Conservation (phyloP, 2,888 invertebrate genomes). For the Drosophila meridiana region DNA sequence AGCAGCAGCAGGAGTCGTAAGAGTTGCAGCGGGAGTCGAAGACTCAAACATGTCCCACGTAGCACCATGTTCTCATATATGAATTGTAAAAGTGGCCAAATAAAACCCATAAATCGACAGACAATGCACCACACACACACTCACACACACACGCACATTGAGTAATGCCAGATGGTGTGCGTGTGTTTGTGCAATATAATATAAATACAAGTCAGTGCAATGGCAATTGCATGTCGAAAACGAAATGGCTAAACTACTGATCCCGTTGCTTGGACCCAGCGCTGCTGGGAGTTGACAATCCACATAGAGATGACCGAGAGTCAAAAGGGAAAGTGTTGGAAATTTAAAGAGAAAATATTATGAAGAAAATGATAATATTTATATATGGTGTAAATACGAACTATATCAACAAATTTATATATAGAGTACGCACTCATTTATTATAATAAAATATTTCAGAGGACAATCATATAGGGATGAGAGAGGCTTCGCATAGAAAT, state of each 20-base stretch:
- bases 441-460: too few relatives aligned
- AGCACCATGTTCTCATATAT: slow-evolving; percentile 30
- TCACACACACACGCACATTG: slow-evolving; percentile 13
- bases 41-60: slow-evolving; percentile 36
- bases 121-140: slow-evolving; percentile 61
- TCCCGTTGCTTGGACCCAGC: slow-evolving; percentile 4
- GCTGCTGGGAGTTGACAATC: background rate
- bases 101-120: slow-evolving; percentile 77
- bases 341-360: background rate
- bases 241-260: slow-evolving; percentile 55
- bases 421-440: background rate
- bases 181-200: slow-evolving; percentile 31
- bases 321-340: background rate
- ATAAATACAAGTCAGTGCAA: slow-evolving; percentile 63
- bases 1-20: background rate
- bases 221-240: slow-evolving; percentile 56
- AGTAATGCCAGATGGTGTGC: slow-evolving; percentile 22
- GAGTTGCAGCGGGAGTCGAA: background rate
- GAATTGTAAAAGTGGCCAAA: slow-evolving; percentile 72
- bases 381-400: background rate
- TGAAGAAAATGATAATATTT: background rate
- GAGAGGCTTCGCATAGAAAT: background rate
- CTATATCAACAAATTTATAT: background rate
- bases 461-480: too few relatives aligned
- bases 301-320: slow-evolving; percentile 6